Conservation (phyloP, 2,113 vertebrate species). For the Notothenia rossii region DNA sequence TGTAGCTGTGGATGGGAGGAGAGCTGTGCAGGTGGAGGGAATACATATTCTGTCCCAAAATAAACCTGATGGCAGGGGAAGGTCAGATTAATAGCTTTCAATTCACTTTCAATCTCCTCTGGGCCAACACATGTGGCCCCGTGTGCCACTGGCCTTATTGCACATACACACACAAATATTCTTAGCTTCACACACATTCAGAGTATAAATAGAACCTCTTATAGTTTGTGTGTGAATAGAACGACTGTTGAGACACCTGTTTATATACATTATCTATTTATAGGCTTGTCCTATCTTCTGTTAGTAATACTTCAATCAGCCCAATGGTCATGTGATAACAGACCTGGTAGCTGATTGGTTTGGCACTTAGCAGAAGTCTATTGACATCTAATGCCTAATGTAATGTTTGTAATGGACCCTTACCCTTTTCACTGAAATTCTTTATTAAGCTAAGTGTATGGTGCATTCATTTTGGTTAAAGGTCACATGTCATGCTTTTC, state of each 20-base stretch:
- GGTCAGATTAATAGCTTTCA: conserved; percentile 72
- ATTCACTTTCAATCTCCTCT: conserved; percentile 68
- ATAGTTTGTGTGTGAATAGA: too few relatives aligned
- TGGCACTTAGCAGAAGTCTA: conserved; percentile 14
- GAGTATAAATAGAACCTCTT: too few relatives aligned
- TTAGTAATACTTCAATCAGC: too few relatives aligned
- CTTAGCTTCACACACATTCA: neutral
- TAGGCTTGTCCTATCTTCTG: too few relatives aligned
- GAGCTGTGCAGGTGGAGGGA: too few relatives aligned
- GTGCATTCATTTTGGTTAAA: neutral
- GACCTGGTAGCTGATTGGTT: conserved; percentile 9
- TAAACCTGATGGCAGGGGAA: conserved; percentile 45
- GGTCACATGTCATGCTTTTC: too few relatives aligned
- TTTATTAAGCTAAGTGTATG: neutral
- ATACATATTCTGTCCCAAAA: conserved; percentile 53
- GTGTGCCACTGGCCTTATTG: conserved; percentile 21
- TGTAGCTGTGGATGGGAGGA: conserved; percentile 5
- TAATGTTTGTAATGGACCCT: conserved; percentile 2
- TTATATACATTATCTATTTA: too few relatives aligned
- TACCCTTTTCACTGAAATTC: neutral
- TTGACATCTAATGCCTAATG: conserved; percentile 5
- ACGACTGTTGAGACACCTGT: too few relatives aligned
- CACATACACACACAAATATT: neutral
- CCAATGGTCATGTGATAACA: neutral
- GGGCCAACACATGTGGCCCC: conserved; percentile 67